Percentiles rank a stretch among this genome's conserved stretches.
phyloP scores from a whole-genome alignment of 35 echinoderm and acorn worm genomes.

The Lytechinus pictus region DNA sequence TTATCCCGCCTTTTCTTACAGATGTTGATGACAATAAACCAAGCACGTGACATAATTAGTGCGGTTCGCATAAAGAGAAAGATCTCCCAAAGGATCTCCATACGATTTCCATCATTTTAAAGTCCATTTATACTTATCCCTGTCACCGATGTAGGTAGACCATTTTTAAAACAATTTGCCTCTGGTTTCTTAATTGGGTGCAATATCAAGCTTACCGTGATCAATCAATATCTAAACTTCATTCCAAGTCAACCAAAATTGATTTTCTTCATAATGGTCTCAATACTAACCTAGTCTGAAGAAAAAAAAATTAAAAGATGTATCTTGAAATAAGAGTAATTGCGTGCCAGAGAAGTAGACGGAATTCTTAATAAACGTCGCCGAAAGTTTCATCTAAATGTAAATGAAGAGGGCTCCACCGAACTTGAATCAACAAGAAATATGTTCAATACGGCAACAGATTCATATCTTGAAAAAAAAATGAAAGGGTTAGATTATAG shows the following conservation, averaged over 20 bases:
- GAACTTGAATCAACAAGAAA: neutral
- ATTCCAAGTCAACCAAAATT: neutral
- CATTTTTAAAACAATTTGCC: neutral
- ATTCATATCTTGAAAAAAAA: neutral
- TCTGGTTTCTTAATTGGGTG: neutral
- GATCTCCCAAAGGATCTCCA: neutral
- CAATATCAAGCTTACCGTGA: neutral
- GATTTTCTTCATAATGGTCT: neutral
- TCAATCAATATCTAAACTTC: neutral
- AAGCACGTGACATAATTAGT: constrained; percentile 3
- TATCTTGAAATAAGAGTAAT: neutral
- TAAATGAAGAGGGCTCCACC: neutral
- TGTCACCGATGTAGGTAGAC: neutral
- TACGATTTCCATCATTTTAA: neutral
- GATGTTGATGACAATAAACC: neutral
- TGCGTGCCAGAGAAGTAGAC: neutral
- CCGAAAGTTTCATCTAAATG: neutral
- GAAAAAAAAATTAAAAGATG: neutral
- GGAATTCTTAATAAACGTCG: neutral
- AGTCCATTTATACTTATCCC: neutral
- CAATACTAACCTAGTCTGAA: neutral
- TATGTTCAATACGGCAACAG: neutral
- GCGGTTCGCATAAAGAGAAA: neutral
- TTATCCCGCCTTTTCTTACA: neutral
- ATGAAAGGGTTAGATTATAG: neutral